These are phyloP conservation scores for Catharus minimus DNA, from an alignment of 2,113 vertebrate genomes.

Conservation along the genomic window DNA sequence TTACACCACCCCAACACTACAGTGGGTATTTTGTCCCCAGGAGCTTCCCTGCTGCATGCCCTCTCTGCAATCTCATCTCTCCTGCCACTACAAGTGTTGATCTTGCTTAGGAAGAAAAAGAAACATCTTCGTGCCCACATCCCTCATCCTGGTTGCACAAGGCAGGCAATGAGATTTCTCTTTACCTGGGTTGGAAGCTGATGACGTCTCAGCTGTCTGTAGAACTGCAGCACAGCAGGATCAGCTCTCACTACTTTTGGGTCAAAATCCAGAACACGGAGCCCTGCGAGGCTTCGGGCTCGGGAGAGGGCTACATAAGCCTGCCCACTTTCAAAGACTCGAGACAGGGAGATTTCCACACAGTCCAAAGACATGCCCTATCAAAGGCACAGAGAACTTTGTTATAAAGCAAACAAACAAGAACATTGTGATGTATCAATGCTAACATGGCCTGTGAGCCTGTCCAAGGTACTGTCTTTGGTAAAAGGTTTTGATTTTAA, in stretches of 20 bases:
- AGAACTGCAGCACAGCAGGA: constrained; percentile 85
- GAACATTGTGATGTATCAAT: neutral
- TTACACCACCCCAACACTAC: neutral
- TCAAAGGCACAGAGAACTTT: neutral
- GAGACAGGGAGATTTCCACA: constrained; percentile 90
- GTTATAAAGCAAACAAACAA: neutral
- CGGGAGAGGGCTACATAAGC: constrained; percentile 95
- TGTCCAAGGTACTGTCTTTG: neutral
- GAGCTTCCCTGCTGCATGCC: neutral
- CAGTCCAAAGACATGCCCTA: constrained; percentile 93
- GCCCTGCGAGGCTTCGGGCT: constrained; percentile 86
- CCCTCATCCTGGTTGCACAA: neutral
- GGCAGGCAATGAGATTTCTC: neutral
- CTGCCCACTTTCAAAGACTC: constrained; percentile 94
- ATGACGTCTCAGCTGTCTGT: constrained; percentile 74
- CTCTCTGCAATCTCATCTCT: neutral
- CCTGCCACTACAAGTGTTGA: neutral
- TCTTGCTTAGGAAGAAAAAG: neutral
- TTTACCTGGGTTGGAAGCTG: constrained; percentile 43
- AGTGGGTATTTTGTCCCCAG: neutral
- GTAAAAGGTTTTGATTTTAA: neutral
- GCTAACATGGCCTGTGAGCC: neutral
- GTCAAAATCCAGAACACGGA: constrained; percentile 94
- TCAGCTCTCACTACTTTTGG: constrained; percentile 86
- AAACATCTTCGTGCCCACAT: neutral